phyloP scores from a whole-genome alignment of 2,888 invertebrate genomes.

The Pseudococcus longispinus region DNA sequence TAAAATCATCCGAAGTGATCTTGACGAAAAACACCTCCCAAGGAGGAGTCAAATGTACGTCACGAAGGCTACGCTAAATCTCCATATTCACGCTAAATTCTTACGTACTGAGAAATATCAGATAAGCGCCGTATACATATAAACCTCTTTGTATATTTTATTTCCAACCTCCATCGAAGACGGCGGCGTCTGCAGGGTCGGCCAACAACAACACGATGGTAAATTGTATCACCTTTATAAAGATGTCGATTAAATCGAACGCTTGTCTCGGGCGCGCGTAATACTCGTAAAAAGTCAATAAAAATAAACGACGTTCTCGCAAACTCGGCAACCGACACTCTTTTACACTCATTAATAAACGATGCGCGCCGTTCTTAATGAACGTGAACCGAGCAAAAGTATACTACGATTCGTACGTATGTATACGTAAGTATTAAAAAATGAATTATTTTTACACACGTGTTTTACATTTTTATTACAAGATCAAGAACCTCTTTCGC shows the following conservation, averaged over 20 bases:
- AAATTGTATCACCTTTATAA: conserved; percentile 23
- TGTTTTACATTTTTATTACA: conserved; percentile 19
- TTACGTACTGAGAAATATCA: background rate
- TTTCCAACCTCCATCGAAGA: background rate
- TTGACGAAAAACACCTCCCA: conserved; percentile 22
- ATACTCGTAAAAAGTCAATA: conserved; percentile 7
- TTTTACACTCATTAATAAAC: conserved; percentile 17
- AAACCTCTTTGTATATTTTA: conserved; percentile 23
- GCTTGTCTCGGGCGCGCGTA: background rate
- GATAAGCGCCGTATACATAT: background rate
- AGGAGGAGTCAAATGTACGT: background rate
- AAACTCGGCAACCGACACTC: background rate
- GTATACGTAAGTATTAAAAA: background rate
- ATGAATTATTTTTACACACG: conserved; percentile 26
- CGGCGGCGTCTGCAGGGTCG: background rate
- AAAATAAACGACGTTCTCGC: conserved; percentile 19
- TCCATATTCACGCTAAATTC: background rate
- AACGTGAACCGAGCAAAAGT: background rate
- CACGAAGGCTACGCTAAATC: background rate
- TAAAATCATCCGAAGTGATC: background rate
- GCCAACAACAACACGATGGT: background rate
- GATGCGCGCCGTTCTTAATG: conserved; percentile 18
- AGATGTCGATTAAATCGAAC: conserved; percentile 28
- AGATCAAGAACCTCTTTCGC: conserved; percentile 13
- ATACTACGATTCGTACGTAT: background rate